A percentile compares a stretch with the other conserved stretches of the same genome.
phyloP scores from a whole-genome alignment of 2,797 vertebrate genomes.

The Brachymystax lenok region DNA sequence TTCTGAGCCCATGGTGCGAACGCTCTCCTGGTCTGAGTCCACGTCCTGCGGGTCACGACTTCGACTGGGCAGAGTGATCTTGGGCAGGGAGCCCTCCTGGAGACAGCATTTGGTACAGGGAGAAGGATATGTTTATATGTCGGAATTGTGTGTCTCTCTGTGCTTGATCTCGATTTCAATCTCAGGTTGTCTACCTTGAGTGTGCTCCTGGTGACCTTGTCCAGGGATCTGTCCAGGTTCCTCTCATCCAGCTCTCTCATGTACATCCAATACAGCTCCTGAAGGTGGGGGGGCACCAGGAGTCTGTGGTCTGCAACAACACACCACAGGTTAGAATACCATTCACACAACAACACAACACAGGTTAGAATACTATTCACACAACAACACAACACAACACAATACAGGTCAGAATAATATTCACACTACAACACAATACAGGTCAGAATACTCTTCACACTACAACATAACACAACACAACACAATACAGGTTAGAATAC shows the following conservation, averaged over 20 bases:
- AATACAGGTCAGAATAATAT: constrained; percentile 22
- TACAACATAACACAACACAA: background rate
- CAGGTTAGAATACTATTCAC: too few relatives aligned
- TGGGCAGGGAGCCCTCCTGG: constrained; percentile 84
- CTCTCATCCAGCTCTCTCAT: constrained; percentile 81
- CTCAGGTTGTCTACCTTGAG: constrained; percentile 73
- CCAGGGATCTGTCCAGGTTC: constrained; percentile 80
- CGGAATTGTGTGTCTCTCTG: background rate
- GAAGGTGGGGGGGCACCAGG: constrained; percentile 79
- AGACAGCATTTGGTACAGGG: constrained; percentile 11
- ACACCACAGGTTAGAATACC: background rate
- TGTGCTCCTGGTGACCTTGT: constrained; percentile 74
- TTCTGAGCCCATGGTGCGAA: constrained; percentile 70
- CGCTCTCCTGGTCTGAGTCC: constrained; percentile 83
- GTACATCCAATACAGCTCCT: constrained; percentile 85
- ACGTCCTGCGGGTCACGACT: constrained; percentile 73
- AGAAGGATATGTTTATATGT: background rate
- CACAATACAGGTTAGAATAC: background rate
- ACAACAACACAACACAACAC: too few relatives aligned
- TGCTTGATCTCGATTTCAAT: background rate
- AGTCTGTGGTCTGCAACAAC: constrained; percentile 82
- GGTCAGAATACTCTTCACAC: too few relatives aligned
- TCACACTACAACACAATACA: constrained; percentile 72
- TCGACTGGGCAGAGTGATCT: constrained; percentile 66
- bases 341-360: too few relatives aligned